These are phyloP conservation scores for Charaxes varanes DNA, from an alignment of 1,140 invertebrate species.

Conservation along the genomic window DNA sequence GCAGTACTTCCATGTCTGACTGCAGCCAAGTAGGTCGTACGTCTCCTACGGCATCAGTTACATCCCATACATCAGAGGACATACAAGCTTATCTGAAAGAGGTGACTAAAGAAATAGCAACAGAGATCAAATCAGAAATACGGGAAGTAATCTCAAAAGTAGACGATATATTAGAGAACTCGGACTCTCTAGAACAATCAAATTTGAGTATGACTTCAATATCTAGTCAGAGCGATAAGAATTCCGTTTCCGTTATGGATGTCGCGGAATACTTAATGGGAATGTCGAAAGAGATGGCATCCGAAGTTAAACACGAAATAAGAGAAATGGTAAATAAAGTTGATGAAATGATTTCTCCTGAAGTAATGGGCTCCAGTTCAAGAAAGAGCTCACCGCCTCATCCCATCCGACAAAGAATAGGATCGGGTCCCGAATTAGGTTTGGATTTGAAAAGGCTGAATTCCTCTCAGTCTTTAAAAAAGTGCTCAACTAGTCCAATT, in stretches of 20 bases:
- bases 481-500: slow-evolving; percentile 69
- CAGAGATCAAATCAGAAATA: slow-evolving; percentile 88
- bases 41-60: slow-evolving; percentile 75
- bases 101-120: slow-evolving; percentile 84
- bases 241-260: slow-evolving; percentile 82
- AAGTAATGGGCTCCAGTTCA: slow-evolving; percentile 45
- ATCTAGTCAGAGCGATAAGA: slow-evolving; percentile 70
- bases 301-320: slow-evolving; percentile 85
- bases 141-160: slow-evolving; percentile 86
- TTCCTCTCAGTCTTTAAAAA: slow-evolving; percentile 43
- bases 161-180: slow-evolving; percentile 83
- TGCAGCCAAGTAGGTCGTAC: slow-evolving; percentile 75
- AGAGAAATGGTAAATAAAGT: slow-evolving; percentile 82
- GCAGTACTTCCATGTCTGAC: slow-evolving; percentile 67
- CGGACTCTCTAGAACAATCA: slow-evolving; percentile 67
- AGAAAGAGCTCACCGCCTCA: slow-evolving; percentile 64
- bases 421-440: slow-evolving; percentile 62
- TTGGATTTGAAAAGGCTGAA: slow-evolving; percentile 47
- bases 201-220: slow-evolving; percentile 61
- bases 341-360: slow-evolving; percentile 80
- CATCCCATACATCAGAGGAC: slow-evolving; percentile 78
- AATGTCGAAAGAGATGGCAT: slow-evolving; percentile 84
- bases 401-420: slow-evolving; percentile 48
- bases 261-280: slow-evolving; percentile 85
- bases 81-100: slow-evolving; percentile 83